Percentiles rank a stretch among this genome's conserved stretches.
Evolutionary conservation across 2,113 vertebrate species (phyloP).

Genomic region (Fukomys damarensis): DNA sequence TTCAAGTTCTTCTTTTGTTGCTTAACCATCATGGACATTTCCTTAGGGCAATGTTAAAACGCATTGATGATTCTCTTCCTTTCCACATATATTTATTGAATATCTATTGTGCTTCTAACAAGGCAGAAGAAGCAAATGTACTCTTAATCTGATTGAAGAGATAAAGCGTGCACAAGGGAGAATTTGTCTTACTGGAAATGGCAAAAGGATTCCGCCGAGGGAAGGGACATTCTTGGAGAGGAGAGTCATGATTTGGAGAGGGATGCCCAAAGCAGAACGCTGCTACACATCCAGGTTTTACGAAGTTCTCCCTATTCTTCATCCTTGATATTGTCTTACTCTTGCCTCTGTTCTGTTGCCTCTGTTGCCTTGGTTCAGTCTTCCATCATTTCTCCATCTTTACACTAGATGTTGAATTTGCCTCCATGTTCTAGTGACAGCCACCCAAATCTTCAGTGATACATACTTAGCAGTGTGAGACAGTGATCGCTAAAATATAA

Average conservation of each 20-base stretch:
- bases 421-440: neutral
- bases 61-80: neutral
- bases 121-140: neutral
- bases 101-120: constrained; percentile 11
- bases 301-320: neutral
- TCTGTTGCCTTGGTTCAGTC: neutral
- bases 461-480: neutral
- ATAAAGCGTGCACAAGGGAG: neutral
- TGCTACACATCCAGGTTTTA: neutral
- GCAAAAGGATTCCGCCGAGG: neutral
- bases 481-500: neutral
- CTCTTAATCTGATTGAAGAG: neutral
- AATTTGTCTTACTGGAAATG: neutral
- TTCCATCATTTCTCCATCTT: neutral
- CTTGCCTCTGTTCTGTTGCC: neutral
- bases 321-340: neutral
- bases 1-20: constrained; percentile 50
- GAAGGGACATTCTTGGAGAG: neutral
- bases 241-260: neutral
- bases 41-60: constrained; percentile 22
- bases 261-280: neutral
- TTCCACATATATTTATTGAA: constrained; percentile 56
- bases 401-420: neutral
- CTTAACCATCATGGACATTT: constrained; percentile 41
- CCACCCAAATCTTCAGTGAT: neutral